A percentile compares a stretch with the other conserved stretches of the same genome.
phyloP scores from a whole-genome alignment of 1,140 invertebrate genomes.

The Lepidurus arcticus region DNA sequence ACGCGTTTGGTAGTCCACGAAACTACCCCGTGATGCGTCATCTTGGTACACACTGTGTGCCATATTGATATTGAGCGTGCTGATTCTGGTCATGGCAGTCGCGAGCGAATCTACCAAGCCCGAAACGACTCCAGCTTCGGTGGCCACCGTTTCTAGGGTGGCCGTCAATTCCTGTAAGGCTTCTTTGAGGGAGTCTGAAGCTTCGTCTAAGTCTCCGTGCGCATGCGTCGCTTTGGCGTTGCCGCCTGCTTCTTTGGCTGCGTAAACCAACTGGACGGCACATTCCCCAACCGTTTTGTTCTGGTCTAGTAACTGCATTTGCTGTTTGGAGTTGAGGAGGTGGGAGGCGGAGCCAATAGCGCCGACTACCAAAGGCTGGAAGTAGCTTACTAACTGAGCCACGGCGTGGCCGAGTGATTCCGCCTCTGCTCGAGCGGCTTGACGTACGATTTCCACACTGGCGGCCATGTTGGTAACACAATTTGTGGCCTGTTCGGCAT shows the following conservation, averaged over 20 bases:
- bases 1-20: constrained; percentile 93
- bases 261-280: constrained; percentile 73
- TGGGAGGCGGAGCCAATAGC: constrained; percentile 70
- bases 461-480: constrained; percentile 69
- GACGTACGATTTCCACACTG: constrained; percentile 70
- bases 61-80: constrained; percentile 39
- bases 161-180: constrained; percentile 74
- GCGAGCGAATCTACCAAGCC: constrained; percentile 86
- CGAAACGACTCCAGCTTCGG: constrained; percentile 49
- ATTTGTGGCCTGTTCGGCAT: constrained; percentile 65
- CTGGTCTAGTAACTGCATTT: constrained; percentile 82
- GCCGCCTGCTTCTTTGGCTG: constrained; percentile 83
- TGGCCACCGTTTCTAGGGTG: constrained; percentile 75
- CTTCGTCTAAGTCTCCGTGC: constrained; percentile 78
- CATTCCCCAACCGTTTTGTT: constrained; percentile 91
- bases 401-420: constrained; percentile 85
- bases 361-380: constrained; percentile 74
- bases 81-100: constrained; percentile 72
- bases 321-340: constrained; percentile 81
- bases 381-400: constrained; percentile 71
- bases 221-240: constrained; percentile 77
- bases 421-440: constrained; percentile 81
- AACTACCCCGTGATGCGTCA: constrained; percentile 47
- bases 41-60: not conserved
- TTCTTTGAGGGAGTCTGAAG: constrained; percentile 66